Percentiles rank a stretch among this genome's conserved stretches.
Conservation (phyloP, 2,113 vertebrate species). For the Nothocercus nigrocapillus region DNA sequence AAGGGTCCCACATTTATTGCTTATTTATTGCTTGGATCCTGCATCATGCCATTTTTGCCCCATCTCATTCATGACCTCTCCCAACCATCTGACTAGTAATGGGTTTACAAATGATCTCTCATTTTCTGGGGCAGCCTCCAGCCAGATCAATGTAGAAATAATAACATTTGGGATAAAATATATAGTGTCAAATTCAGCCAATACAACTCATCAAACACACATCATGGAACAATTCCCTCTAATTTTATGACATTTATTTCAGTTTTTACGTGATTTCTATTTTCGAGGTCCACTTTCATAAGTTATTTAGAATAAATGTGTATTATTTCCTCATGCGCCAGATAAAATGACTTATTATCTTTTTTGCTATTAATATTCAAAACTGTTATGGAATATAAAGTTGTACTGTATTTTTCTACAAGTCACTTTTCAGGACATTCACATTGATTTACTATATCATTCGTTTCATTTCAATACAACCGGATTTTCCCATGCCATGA, state of each 20-base stretch:
- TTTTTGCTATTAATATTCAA: background rate
- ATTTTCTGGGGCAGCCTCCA: background rate
- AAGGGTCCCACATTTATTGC: constrained; percentile 20
- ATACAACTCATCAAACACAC: constrained; percentile 3
- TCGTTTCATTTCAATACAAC: background rate
- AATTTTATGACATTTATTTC: background rate
- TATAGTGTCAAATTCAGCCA: background rate
- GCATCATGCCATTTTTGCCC: background rate
- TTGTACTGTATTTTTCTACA: background rate
- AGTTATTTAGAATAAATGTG: background rate
- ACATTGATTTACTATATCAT: background rate
- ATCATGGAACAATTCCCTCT: background rate
- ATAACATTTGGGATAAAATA: constrained; percentile 26
- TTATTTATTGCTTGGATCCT: constrained; percentile 46
- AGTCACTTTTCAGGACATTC: background rate
- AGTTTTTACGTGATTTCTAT: background rate
- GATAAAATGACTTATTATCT: background rate
- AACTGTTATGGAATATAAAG: background rate
- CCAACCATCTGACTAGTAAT: constrained; percentile 16
- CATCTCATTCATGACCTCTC: background rate
- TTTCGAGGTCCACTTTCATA: background rate
- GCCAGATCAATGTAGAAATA: constrained; percentile 29
- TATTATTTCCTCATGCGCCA: background rate
- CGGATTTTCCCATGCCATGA: background rate
- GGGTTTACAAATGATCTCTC: constrained; percentile 25